These are phyloP conservation scores for Xiphydria camelus DNA, from an alignment of 2,888 invertebrate species.

Conservation along the genomic window DNA sequence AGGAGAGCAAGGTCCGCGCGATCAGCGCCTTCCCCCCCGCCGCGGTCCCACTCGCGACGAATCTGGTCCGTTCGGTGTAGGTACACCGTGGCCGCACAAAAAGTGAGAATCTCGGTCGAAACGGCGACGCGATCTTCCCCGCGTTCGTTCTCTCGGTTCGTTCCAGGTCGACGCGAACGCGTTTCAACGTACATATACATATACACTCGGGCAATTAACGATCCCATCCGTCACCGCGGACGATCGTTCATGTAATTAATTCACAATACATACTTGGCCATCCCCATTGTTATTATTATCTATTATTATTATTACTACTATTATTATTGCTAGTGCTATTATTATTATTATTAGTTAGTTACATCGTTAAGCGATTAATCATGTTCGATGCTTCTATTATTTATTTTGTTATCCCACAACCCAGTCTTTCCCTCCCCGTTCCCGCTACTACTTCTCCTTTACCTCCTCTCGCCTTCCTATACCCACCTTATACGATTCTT, in stretches of 20 bases:
- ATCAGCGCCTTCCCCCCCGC: too few relatives aligned
- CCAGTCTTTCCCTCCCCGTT: conserved; percentile 17
- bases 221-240: background rate
- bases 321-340: conserved; percentile 33
- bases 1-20: too few relatives aligned
- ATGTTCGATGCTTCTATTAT: conserved; percentile 58
- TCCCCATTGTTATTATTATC: conserved; percentile 26
- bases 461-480: too few relatives aligned
- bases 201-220: background rate
- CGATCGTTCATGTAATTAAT: conserved; percentile 50
- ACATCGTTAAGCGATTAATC: conserved; percentile 57
- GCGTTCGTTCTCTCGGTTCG: background rate
- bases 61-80: too few relatives aligned
- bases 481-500: too few relatives aligned
- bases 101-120: background rate
- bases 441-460: background rate
- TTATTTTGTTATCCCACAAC: conserved; percentile 56
- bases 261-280: conserved; percentile 45
- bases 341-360: conserved; percentile 49
- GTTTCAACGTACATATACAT: too few relatives aligned
- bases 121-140: background rate
- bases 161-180: too few relatives aligned
- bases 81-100: background rate
- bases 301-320: conserved; percentile 34
- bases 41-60: too few relatives aligned